These are phyloP conservation scores for Leptinotarsa rubiginosa DNA, from an alignment of 2,888 invertebrate species.

Conservation along the genomic window DNA sequence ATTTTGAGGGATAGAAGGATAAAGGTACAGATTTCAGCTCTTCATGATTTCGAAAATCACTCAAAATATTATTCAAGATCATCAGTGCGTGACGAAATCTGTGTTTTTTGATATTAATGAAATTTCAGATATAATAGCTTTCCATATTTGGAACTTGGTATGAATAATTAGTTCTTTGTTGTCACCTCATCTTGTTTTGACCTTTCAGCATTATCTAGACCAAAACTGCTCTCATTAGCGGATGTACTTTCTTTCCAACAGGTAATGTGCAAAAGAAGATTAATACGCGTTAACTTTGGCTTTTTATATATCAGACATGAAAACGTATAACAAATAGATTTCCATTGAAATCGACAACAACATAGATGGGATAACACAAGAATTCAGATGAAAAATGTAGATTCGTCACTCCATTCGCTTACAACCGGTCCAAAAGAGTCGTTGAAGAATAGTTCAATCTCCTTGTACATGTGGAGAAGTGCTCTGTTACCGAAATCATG, in stretches of 20 bases:
- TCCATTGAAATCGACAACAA: conserved; percentile 17
- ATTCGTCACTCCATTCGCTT: conserved; percentile 64
- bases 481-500: conserved; percentile 79
- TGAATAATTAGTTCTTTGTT: too few relatives aligned
- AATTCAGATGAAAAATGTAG: conserved; percentile 63
- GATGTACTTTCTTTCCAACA: not conserved
- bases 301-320: conserved; percentile 15
- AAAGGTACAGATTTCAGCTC: too few relatives aligned
- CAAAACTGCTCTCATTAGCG: too few relatives aligned
- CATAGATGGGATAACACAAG: conserved; percentile 17
- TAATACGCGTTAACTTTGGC: conserved; percentile 2
- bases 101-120: too few relatives aligned
- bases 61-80: too few relatives aligned
- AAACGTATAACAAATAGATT: conserved; percentile 19
- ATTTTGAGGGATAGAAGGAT: too few relatives aligned
- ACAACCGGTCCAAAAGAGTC: conserved; percentile 77
- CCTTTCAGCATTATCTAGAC: too few relatives aligned
- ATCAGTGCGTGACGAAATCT: too few relatives aligned
- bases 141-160: too few relatives aligned
- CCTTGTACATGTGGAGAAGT: conserved; percentile 81
- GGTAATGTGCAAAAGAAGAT: not conserved
- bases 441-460: conserved; percentile 88
- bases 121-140: too few relatives aligned
- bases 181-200: too few relatives aligned
- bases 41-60: too few relatives aligned